phyloP scores from a whole-genome alignment of 2,888 invertebrate genomes.

The Andrena fulva region DNA sequence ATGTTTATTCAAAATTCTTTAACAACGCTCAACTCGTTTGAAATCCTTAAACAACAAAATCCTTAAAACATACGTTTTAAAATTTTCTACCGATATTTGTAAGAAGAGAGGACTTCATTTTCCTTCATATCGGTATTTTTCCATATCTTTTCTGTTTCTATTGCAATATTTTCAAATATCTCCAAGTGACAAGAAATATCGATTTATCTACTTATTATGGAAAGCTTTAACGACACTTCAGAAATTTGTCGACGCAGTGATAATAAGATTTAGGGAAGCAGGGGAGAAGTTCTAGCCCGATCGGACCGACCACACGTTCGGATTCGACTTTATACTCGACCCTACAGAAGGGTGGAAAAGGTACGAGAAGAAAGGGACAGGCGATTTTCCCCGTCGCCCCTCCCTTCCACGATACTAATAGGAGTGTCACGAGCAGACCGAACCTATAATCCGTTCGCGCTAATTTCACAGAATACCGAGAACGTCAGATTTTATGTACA shows the following conservation, averaged over 20 bases:
- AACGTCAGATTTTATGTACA: constrained; percentile 22
- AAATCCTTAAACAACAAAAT: not conserved
- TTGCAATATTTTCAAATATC: not conserved
- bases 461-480: constrained; percentile 71
- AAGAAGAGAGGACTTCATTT: too few species aligned
- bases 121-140: not conserved
- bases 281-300: constrained; percentile 15
- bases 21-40: not conserved
- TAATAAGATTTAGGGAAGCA: constrained; percentile 32
- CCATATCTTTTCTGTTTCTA: not conserved
- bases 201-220: not conserved
- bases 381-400: constrained; percentile 32
- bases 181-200: not conserved
- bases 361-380: constrained; percentile 26
- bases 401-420: constrained; percentile 58
- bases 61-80: not conserved
- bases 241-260: constrained; percentile 7
- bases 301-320: constrained; percentile 15
- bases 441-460: constrained; percentile 74
- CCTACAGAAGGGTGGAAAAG: constrained; percentile 8
- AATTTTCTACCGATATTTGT: not conserved
- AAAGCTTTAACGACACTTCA: not conserved
- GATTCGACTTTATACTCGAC: constrained; percentile 28
- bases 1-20: not conserved
- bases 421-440: constrained; percentile 75